These are phyloP conservation scores for Chiloscyllium punctatum DNA, from an alignment of 2,797 vertebrate genomes.

Conservation along the genomic window DNA sequence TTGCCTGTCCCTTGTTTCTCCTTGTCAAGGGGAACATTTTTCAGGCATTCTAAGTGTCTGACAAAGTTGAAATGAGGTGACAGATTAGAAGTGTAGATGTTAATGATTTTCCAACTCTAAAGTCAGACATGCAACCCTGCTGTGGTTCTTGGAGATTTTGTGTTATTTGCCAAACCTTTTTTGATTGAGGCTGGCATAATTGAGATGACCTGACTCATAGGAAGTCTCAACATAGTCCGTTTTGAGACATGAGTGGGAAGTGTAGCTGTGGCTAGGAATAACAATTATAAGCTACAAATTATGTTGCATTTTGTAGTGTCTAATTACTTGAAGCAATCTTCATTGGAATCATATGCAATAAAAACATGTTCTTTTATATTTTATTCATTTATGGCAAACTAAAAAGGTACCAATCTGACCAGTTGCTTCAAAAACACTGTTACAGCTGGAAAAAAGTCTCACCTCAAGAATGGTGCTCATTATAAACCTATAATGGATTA, in stretches of 20 bases:
- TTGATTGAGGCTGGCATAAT: background rate
- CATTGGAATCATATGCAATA: background rate
- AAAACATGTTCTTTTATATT: no score
- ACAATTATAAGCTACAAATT: background rate
- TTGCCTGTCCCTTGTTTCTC: background rate
- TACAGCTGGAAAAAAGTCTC: background rate
- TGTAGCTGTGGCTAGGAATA: background rate
- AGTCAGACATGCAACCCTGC: background rate
- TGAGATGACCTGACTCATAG: background rate
- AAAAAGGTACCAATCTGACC: background rate
- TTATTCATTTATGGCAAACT: background rate
- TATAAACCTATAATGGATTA: background rate
- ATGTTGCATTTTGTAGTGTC: background rate
- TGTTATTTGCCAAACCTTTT: background rate
- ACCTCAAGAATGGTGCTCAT: background rate
- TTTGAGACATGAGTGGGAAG: background rate
- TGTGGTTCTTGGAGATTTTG: background rate
- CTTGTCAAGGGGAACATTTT: conserved; percentile 10
- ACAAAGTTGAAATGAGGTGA: background rate
- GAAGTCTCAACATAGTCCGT: background rate
- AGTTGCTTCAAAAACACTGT: background rate
- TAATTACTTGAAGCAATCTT: background rate
- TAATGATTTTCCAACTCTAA: background rate
- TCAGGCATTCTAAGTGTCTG: background rate
- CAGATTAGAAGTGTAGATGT: background rate